phyloP scores from a whole-genome alignment of 2,888 invertebrate genomes.

The Pollenia angustigena region DNA sequence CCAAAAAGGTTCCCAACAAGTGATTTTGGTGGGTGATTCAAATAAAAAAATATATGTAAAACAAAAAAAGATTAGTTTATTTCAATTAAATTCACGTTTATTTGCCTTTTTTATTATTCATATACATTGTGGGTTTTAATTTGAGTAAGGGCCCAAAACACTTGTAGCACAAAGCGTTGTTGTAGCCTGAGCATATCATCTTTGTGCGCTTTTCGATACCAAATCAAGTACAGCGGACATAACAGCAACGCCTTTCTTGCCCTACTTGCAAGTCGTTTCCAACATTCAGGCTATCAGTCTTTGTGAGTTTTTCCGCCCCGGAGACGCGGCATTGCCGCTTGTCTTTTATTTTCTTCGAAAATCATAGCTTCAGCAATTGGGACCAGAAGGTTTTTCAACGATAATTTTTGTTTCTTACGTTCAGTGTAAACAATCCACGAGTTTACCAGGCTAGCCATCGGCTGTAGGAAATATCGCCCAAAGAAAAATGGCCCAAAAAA shows the following conservation, averaged over 20 bases:
- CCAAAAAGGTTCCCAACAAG: too few relatives aligned
- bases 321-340: background rate
- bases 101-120: background rate
- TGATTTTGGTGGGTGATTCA: too few relatives aligned
- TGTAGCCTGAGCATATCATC: constrained; percentile 9
- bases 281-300: background rate
- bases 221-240: background rate
- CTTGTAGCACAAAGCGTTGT: background rate
- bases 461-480: too few relatives aligned
- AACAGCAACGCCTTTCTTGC: background rate
- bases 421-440: constrained; percentile 13
- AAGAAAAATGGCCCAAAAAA: too few relatives aligned
- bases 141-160: constrained; percentile 21
- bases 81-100: too few relatives aligned
- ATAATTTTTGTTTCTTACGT: constrained; percentile 10
- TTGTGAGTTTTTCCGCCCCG: background rate
- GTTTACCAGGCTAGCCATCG: constrained; percentile 16
- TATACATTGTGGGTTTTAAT: background rate
- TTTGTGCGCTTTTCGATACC: constrained; percentile 12
- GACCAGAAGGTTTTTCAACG: constrained; percentile 11
- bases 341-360: constrained; percentile 1
- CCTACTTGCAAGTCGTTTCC: background rate
- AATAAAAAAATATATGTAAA: too few relatives aligned
- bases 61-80: background rate
- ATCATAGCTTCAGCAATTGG: constrained; percentile 36